A percentile compares a stretch with the other conserved stretches of the same genome.
These are phyloP conservation scores for Ephialtes manifestator DNA, from an alignment of 2,888 invertebrate species.

Conservation along the genomic window DNA sequence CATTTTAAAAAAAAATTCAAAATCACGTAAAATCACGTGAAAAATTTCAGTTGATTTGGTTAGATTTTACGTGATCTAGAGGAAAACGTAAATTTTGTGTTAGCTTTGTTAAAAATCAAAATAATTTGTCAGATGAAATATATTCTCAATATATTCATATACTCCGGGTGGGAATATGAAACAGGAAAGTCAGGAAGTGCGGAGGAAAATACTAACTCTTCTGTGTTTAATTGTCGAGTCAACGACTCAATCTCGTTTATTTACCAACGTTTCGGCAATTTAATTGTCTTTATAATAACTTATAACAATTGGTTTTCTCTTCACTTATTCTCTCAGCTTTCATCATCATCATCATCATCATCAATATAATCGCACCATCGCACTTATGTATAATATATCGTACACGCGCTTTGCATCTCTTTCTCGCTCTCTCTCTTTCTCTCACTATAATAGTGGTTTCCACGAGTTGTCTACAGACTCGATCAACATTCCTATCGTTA, in stretches of 20 bases:
- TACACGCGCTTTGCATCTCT: slow-evolving; percentile 58
- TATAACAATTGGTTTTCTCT: slow-evolving; percentile 76
- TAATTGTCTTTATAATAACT: slow-evolving; percentile 78
- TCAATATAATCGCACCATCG: slow-evolving; percentile 51
- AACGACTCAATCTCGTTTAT: slow-evolving; percentile 74
- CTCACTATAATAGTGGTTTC: slow-evolving; percentile 50
- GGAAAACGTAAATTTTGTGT: no score
- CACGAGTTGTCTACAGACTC: slow-evolving; percentile 35
- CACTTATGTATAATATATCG: slow-evolving; percentile 64
- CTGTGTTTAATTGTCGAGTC: slow-evolving; percentile 46
- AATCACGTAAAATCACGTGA: no score
- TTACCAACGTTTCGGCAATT: slow-evolving; percentile 78
- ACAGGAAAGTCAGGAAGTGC: not conserved
- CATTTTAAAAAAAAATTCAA: no score
- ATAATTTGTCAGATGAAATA: no score
- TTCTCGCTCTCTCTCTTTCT: not conserved
- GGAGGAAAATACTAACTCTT: slow-evolving; percentile 21
- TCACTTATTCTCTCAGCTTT: slow-evolving; percentile 60
- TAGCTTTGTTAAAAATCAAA: no score
- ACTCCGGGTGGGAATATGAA: not conserved
- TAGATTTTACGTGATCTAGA: no score
- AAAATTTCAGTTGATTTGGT: no score
- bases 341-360: slow-evolving; percentile 66
- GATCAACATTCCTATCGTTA: slow-evolving; percentile 41
- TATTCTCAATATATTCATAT: no score